Evolutionary conservation across 2,113 vertebrate genomes (phyloP).

Genomic region (Peromyscus leucopus): DNA sequence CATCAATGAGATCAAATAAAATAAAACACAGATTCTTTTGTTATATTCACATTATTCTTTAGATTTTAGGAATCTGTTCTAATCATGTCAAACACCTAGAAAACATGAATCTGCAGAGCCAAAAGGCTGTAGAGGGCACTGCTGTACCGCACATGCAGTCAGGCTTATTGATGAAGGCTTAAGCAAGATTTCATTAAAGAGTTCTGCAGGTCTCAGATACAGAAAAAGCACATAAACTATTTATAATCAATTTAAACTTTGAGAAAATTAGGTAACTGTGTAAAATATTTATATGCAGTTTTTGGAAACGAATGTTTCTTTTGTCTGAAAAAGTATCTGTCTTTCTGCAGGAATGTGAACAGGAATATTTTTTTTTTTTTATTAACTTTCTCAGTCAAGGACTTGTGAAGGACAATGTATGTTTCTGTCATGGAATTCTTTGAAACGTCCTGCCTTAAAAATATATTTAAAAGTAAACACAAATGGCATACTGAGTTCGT

Average conservation of each 20-base stretch:
- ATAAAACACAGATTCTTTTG: not conserved
- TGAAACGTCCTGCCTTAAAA: slow-evolving; percentile 75
- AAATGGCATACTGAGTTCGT: not conserved
- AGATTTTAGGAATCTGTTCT: not conserved
- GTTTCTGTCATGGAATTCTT: slow-evolving; percentile 74
- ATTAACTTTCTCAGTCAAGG: slow-evolving; percentile 84
- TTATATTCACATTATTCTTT: not conserved
- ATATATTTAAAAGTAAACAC: slow-evolving; percentile 54
- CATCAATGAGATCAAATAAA: not conserved
- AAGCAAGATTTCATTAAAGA: slow-evolving; percentile 82
- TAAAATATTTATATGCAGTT: slow-evolving; percentile 86
- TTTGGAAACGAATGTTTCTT: slow-evolving; percentile 83
- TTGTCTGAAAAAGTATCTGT: slow-evolving; percentile 81
- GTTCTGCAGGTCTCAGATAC: slow-evolving; percentile 83
- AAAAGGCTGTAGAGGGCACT: slow-evolving; percentile 88
- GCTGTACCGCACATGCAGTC: slow-evolving; percentile 69
- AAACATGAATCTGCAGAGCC: not conserved
- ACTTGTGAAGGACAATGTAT: slow-evolving; percentile 83
- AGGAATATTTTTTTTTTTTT: slow-evolving; percentile 79
- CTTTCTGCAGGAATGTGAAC: slow-evolving; percentile 69
- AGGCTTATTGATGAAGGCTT: slow-evolving; percentile 57
- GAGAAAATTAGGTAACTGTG: slow-evolving; percentile 86
- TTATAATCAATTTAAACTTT: slow-evolving; percentile 87
- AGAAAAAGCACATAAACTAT: slow-evolving; percentile 84
- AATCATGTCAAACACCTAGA: slow-evolving; percentile 30